phyloP scores from a whole-genome alignment of 2,888 invertebrate genomes.

The Tethea ocularis region DNA sequence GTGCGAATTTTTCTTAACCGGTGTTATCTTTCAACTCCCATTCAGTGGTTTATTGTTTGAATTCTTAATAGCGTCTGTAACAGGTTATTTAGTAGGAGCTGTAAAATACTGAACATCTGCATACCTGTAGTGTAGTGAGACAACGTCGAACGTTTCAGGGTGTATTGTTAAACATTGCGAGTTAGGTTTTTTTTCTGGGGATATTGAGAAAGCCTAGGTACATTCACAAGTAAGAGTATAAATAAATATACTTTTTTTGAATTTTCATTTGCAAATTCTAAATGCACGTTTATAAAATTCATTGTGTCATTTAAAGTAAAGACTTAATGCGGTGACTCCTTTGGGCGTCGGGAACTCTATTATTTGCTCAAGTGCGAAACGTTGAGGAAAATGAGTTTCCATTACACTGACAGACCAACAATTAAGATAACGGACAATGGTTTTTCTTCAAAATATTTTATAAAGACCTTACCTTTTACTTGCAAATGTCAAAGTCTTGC shows the following conservation, averaged over 20 bases:
- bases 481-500: background rate
- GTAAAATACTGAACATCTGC: background rate
- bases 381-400: slow-evolving; percentile 38
- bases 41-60: slow-evolving; percentile 34
- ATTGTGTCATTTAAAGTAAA: background rate
- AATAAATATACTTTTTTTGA: too few species aligned
- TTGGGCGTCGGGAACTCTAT: slow-evolving; percentile 27
- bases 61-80: slow-evolving; percentile 30
- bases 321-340: background rate
- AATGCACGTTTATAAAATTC: background rate
- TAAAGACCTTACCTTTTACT: background rate
- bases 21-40: slow-evolving; percentile 21
- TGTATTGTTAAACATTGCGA: too few species aligned
- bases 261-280: too few species aligned
- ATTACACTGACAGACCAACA: slow-evolving; percentile 27
- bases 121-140: too few species aligned
- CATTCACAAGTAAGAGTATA: too few species aligned
- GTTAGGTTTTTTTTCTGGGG: too few species aligned
- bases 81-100: slow-evolving; percentile 17
- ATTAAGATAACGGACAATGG: slow-evolving; percentile 23
- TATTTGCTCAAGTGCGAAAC: slow-evolving; percentile 35
- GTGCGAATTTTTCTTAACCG: slow-evolving; percentile 28
- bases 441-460: slow-evolving; percentile 8
- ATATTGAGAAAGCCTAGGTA: too few species aligned
- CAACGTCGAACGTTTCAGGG: too few species aligned